Percentiles rank a stretch among this genome's conserved stretches.
Evolutionary conservation across 2,113 vertebrate species (phyloP).

Genomic region (Pavo muticus): DNA sequence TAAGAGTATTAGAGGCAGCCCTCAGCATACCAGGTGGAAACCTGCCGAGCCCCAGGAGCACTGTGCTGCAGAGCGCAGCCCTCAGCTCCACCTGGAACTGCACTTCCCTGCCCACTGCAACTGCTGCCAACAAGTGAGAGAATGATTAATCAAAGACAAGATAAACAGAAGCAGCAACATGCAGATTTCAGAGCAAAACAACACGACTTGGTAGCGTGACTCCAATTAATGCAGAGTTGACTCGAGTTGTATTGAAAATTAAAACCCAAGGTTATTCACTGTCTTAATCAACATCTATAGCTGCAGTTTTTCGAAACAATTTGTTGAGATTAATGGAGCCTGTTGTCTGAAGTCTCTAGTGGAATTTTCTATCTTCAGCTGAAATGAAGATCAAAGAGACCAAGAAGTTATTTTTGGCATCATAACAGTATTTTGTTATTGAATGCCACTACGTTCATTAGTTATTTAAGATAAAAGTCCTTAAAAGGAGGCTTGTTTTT

Average conservation of each 20-base stretch:
- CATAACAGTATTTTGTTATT: constrained; percentile 23
- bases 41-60: not conserved
- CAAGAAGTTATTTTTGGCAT: constrained; percentile 19
- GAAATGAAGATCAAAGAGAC: constrained; percentile 56
- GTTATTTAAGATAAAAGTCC: constrained; percentile 6
- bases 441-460: constrained; percentile 18
- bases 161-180: constrained; percentile 1
- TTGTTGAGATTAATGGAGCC: constrained; percentile 46
- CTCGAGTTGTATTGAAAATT: constrained; percentile 19
- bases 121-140: not conserved
- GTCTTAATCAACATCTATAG: constrained; percentile 27
- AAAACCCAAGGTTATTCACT: constrained; percentile 48
- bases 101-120: not conserved
- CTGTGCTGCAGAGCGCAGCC: not conserved
- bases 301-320: not conserved
- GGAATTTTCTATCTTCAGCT: constrained; percentile 32
- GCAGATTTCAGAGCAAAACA: not conserved
- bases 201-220: not conserved
- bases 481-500: not conserved
- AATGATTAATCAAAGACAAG: constrained; percentile 38
- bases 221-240: constrained; percentile 32
- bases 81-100: not conserved
- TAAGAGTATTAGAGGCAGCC: not conserved
- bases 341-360: constrained; percentile 23
- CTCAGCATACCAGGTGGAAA: not conserved